A percentile compares a stretch with the other conserved stretches of the same genome.
Conservation (phyloP, 2,797 vertebrate genomes). For the Hyperoplus immaculatus region DNA sequence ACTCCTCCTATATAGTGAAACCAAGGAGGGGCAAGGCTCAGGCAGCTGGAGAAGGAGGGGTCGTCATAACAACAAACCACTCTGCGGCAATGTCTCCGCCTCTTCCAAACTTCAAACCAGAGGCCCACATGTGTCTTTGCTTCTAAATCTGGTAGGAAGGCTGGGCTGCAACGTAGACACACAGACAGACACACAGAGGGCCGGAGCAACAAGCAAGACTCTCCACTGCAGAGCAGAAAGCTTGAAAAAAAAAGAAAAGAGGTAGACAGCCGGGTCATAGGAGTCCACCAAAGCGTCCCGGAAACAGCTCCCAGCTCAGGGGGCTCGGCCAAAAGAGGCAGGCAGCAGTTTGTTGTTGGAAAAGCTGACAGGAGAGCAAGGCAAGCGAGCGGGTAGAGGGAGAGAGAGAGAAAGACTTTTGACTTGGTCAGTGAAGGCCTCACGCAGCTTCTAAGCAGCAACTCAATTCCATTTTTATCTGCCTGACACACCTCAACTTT, state of each 20-base stretch:
- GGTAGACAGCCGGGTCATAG: constrained; percentile 45
- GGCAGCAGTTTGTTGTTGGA: constrained; percentile 87
- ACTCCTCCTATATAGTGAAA: neutral
- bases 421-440: constrained; percentile 87
- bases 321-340: constrained; percentile 86
- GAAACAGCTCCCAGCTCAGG: constrained; percentile 92
- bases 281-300: constrained; percentile 78
- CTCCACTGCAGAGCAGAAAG: constrained; percentile 27
- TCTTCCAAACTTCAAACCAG: constrained; percentile 65
- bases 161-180: constrained; percentile 77
- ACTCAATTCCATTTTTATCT: constrained; percentile 66
- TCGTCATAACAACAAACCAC: constrained; percentile 64
- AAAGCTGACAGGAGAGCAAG: constrained; percentile 89
- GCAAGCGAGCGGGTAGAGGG: constrained; percentile 24
- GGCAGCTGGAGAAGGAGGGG: constrained; percentile 28
- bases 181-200: constrained; percentile 64
- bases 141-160: constrained; percentile 89
- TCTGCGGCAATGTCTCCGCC: constrained; percentile 59
- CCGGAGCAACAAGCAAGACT: constrained; percentile 40
- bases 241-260: constrained; percentile 1
- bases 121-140: constrained; percentile 75
- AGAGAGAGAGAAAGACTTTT: constrained; percentile 47
- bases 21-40: constrained; percentile 19
- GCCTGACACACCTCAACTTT: constrained; percentile 58
- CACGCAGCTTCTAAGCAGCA: constrained; percentile 74